A percentile compares a stretch with the other conserved stretches of the same genome.
phyloP scores from a whole-genome alignment of 1,140 invertebrate species.

The Aphelenchoides besseyi region DNA sequence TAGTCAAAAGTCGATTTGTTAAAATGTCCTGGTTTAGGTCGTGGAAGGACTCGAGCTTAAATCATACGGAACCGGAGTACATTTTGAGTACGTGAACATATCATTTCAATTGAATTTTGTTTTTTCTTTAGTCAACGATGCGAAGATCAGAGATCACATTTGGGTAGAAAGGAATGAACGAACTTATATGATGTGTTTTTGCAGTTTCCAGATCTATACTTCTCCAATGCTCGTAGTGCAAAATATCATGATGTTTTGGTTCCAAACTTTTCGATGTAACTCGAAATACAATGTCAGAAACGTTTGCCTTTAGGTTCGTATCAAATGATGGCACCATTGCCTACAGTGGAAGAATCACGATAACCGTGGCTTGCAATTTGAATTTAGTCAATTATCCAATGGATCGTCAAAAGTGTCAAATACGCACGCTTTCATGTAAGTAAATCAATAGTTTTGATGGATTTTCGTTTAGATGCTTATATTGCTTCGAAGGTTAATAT shows the following conservation, averaged over 20 bases:
- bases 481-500: constrained; percentile 57
- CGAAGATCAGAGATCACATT: background rate
- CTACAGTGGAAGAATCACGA: constrained; percentile 40
- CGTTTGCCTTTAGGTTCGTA: no score
- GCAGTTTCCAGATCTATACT: constrained; percentile 53
- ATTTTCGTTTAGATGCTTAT: constrained; percentile 54
- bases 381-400: constrained; percentile 57
- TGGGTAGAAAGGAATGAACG: no score
- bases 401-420: constrained; percentile 55
- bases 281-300: no score
- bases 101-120: no score
- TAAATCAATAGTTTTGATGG: constrained; percentile 24
- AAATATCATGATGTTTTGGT: constrained; percentile 52
- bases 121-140: constrained; percentile 26
- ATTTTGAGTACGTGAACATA: constrained; percentile 58
- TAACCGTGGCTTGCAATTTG: constrained; percentile 58
- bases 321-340: constrained; percentile 13
- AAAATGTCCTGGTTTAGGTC: no score
- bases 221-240: constrained; percentile 50
- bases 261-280: constrained; percentile 62
- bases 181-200: no score
- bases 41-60: constrained; percentile 54
- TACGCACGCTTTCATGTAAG: constrained; percentile 50
- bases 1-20: no score
- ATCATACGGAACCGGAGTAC: constrained; percentile 53